Evolutionary conservation across 2,113 vertebrate genomes (phyloP).

Genomic region (Theristicus caerulescens): DNA sequence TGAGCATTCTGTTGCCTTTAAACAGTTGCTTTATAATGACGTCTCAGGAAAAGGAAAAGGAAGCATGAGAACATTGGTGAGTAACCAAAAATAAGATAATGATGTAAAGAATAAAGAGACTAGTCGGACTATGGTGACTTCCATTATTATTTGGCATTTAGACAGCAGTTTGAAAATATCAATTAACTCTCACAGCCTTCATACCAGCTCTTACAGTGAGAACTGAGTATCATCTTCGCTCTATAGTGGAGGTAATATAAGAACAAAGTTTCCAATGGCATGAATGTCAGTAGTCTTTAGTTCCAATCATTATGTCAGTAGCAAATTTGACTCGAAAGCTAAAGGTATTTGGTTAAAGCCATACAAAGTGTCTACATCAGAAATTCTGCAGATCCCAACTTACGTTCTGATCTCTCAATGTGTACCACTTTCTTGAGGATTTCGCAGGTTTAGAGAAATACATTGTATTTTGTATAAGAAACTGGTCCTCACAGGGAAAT

Average conservation of each 20-base stretch:
- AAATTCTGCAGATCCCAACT: neutral
- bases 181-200: neutral
- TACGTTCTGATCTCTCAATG: neutral
- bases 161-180: neutral
- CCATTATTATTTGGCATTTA: neutral
- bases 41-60: constrained; percentile 73
- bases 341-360: neutral
- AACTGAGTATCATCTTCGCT: neutral
- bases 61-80: constrained; percentile 68
- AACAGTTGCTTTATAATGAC: constrained; percentile 32
- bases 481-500: rapidly evolving
- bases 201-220: neutral
- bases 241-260: neutral
- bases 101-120: constrained; percentile 3
- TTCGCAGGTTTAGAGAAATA: neutral
- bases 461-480: neutral
- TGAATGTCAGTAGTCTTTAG: neutral
- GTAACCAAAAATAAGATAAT: constrained; percentile 43
- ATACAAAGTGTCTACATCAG: neutral
- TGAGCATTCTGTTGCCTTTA: constrained; percentile 9
- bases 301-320: neutral
- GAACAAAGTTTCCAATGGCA: neutral
- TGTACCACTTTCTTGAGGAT: neutral
- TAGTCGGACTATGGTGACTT: neutral
- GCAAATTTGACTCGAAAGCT: neutral